These are phyloP conservation scores for Gymnogyps californianus DNA, from an alignment of 2,113 vertebrate genomes.

Conservation along the genomic window DNA sequence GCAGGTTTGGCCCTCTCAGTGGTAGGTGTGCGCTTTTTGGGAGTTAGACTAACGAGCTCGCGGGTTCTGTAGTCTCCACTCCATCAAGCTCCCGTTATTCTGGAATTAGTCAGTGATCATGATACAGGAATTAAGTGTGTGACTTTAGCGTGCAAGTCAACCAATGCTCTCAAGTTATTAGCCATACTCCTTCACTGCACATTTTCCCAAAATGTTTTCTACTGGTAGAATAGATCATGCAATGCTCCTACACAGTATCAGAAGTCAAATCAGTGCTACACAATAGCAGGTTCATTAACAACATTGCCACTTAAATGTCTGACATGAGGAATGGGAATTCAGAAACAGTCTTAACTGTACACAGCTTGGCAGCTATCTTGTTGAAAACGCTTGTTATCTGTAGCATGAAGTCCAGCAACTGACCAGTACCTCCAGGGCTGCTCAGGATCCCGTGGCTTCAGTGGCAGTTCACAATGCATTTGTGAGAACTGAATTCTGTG, in stretches of 20 bases:
- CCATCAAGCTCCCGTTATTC: not conserved
- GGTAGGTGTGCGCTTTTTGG: not conserved
- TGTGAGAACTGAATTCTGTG: not conserved
- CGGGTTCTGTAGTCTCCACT: not conserved
- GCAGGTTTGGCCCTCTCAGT: not conserved
- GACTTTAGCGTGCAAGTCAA: not conserved
- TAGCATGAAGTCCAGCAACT: not conserved
- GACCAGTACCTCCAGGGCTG: not conserved
- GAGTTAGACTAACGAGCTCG: not conserved
- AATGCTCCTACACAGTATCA: not conserved
- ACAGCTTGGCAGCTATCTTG: constrained; percentile 27
- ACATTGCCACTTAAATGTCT: not conserved
- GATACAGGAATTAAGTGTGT: not conserved
- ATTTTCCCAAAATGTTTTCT: not conserved
- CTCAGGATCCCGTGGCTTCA: not conserved
- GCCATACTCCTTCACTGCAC: not conserved
- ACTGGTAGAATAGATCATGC: not conserved
- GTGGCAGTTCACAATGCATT: not conserved
- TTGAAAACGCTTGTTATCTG: not conserved
- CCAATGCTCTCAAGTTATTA: not conserved
- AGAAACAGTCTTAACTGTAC: not conserved
- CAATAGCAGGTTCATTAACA: not conserved
- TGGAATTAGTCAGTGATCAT: not conserved
- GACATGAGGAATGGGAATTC: not conserved
- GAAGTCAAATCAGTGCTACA: not conserved